Base-by-base conservation (phyloP, 2,888 invertebrate species). In the Aspidiotus destructor region DNA sequence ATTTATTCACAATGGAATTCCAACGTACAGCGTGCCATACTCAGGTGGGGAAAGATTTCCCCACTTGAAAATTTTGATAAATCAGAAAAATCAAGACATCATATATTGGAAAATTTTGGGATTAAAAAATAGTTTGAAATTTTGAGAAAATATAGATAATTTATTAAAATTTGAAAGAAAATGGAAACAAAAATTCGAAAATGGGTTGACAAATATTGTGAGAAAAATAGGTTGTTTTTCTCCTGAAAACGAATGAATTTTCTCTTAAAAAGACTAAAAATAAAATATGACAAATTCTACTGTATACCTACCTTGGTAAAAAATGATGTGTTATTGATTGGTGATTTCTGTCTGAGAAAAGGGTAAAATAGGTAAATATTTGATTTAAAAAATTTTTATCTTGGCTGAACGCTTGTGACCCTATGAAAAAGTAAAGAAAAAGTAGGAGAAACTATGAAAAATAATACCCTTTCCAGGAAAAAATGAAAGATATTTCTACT, bases 401-500 rank as follows among this genome's bases (percentile, higher is more conserved):
- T 44, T 44, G 48, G 48, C 48, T 44, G 16, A 15, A 55, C 55
- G 16, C 16, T 15, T 15, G 48, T 44, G 13, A 44, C 48, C 48
- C 48, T 44, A 44, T 44, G 13, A 44, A 44, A 44, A 10, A 44
- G 48, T 44, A 44, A 13, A 13, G 8, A 44, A n/a, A 55, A 55
- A 55, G 10, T 55, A n/a, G 9, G 55, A n/a, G n/a, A n/a, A n/a
- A n/a, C n/a, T n/a, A n/a, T n/a, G n/a, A n/a, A 55, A 55, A 55
- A 55, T 15, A n/a, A 55, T 10, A n/a, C n/a, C 15, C 15, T 55
- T 55, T 15, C 15, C 9, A 8, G 8, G 55, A 15, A 55, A n/a
- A 55, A 55, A 55, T 55, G 15, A 55, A 55, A 15, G 55, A 55
- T 55, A 55, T 55, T 55, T 55, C 55, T 55, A 15, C 55, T 55